Percentiles rank a stretch among this genome's conserved stretches.
phyloP scores from a whole-genome alignment of 2,113 vertebrate species.

The Bos taurus region DNA sequence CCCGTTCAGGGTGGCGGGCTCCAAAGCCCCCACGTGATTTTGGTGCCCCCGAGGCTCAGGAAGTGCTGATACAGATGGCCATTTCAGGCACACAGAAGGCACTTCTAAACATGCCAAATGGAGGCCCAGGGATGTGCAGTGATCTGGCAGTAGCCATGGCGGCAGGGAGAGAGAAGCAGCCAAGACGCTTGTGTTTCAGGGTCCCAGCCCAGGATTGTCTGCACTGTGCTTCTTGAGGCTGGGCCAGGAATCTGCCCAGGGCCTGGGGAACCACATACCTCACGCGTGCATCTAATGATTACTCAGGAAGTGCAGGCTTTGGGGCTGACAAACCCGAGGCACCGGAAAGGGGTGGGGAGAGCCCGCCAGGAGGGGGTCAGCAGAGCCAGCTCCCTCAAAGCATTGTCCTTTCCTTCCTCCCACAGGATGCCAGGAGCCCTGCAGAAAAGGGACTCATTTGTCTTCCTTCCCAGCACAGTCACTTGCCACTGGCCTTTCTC shows the following conservation, averaged over 20 bases:
- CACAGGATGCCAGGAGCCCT: conserved; percentile 63
- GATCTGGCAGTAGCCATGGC: background rate
- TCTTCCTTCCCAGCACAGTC: conserved; percentile 61
- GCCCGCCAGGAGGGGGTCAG: background rate
- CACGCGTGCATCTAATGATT: conserved; percentile 42
- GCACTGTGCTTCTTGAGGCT: conserved; percentile 16
- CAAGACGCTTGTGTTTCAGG: background rate
- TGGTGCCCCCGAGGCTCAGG: background rate
- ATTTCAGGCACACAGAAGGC: background rate
- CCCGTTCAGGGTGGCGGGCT: background rate
- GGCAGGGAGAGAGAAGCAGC: background rate
- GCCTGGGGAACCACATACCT: background rate
- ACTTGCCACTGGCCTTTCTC: conserved; percentile 61
- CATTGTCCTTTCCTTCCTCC: conserved; percentile 73
- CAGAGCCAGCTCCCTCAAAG: conserved; percentile 30
- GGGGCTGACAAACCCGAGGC: background rate
- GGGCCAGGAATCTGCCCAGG: background rate
- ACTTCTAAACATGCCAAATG: background rate
- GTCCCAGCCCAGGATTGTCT: background rate
- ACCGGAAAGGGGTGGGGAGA: conserved; percentile 53
- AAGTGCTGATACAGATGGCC: background rate
- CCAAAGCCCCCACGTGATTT: background rate
- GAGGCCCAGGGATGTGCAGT: background rate
- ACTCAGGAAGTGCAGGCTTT: conserved; percentile 58
- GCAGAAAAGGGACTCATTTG: conserved; percentile 63